These are phyloP conservation scores for Muntiacus muntjak DNA, from an alignment of 2,113 vertebrate genomes.

Conservation along the genomic window DNA sequence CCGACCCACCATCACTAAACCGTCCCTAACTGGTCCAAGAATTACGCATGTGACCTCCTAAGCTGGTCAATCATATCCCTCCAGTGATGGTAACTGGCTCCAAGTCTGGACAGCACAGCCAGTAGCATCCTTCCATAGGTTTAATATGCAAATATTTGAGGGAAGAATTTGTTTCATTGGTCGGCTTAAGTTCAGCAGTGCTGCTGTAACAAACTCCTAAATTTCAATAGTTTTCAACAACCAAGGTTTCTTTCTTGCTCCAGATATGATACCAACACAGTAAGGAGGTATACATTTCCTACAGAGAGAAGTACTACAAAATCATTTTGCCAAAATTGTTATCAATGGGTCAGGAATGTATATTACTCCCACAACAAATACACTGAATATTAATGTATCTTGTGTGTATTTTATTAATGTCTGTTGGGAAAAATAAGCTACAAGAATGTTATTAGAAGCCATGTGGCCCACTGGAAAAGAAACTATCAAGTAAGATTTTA, in stretches of 20 bases:
- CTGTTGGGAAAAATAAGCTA: neutral
- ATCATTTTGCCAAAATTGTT: neutral
- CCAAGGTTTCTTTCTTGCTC: neutral
- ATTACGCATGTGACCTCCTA: neutral
- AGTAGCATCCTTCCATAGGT: neutral
- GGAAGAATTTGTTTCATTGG: neutral
- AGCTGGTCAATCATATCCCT: neutral
- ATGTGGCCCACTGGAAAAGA: neutral
- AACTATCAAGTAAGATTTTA: neutral
- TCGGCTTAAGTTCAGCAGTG: neutral
- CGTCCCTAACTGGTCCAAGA: neutral
- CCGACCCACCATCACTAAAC: neutral
- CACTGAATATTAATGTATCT: neutral
- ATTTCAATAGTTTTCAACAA: neutral
- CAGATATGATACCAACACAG: neutral
- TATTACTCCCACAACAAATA: neutral
- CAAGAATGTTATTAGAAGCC: neutral
- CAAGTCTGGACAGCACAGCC: neutral
- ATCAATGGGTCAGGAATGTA: neutral
- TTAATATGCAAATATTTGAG: neutral
- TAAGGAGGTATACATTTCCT: neutral
- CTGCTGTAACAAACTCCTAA: neutral
- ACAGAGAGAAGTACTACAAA: neutral
- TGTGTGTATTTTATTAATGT: neutral
- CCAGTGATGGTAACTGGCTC: neutral